Conservation (phyloP, 2,888 invertebrate species). For the Andrena praecox region DNA sequence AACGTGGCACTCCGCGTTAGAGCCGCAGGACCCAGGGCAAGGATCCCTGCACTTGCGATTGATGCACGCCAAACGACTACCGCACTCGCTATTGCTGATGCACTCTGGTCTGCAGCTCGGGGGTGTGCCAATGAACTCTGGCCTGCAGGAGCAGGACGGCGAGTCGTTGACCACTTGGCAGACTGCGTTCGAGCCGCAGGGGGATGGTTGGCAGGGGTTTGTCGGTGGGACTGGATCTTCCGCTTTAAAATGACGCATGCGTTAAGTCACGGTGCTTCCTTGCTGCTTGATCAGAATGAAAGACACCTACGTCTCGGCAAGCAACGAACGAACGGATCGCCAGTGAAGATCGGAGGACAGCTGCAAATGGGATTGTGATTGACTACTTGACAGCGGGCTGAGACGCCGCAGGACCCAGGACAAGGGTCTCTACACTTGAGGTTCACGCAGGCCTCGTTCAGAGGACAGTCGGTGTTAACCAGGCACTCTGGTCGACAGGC, state of each 20-base stretch:
- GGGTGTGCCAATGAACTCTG: conserved; percentile 85
- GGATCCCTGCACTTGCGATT: conserved; percentile 85
- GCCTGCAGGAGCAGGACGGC: conserved; percentile 83
- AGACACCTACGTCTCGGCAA: conserved; percentile 85
- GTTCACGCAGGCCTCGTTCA: conserved; percentile 86
- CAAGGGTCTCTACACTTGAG: conserved; percentile 87
- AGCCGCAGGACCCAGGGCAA: conserved; percentile 85
- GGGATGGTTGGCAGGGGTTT: conserved; percentile 85
- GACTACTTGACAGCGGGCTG: conserved; percentile 88
- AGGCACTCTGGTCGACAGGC: conserved; percentile 86
- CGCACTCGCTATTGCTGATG: conserved; percentile 85
- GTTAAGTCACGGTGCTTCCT: background rate
- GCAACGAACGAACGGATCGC: conserved; percentile 91
- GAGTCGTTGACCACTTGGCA: conserved; percentile 84
- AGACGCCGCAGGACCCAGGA: conserved; percentile 86
- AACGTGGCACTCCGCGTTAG: conserved; percentile 89
- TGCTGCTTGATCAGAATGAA: background rate
- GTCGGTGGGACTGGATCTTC: conserved; percentile 71
- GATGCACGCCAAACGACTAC: conserved; percentile 82
- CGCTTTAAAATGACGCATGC: conserved; percentile 54
- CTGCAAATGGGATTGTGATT: conserved; percentile 89
- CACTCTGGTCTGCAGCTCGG: conserved; percentile 85
- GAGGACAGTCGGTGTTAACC: conserved; percentile 86
- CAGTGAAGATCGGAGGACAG: conserved; percentile 87
- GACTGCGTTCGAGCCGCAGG: conserved; percentile 86